Percentiles rank a stretch among this genome's conserved stretches.
These are phyloP conservation scores for Argyra leucocephala DNA, from an alignment of 2,888 invertebrate species.

Conservation along the genomic window DNA sequence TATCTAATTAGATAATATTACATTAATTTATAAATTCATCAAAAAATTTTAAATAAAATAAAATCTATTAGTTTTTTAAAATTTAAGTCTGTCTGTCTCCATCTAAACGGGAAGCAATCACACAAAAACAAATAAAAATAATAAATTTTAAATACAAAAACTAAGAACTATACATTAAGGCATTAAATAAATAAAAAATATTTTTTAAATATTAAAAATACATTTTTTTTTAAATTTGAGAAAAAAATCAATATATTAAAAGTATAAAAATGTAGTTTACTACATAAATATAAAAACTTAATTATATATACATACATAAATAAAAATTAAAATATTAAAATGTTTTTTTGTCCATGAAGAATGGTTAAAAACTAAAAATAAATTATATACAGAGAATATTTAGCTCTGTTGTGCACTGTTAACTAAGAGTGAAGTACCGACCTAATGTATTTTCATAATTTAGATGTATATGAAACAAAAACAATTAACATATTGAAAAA, in stretches of 20 bases:
- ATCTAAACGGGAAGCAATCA: background rate
- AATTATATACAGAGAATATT: background rate
- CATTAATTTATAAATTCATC: slow-evolving; percentile 11
- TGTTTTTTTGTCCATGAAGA: background rate
- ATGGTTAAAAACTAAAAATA: background rate
- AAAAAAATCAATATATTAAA: background rate
- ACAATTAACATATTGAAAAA: background rate
- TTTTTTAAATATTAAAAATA: background rate
- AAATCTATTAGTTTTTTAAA: background rate
- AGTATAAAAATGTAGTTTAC: background rate
- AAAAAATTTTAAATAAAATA: slow-evolving; percentile 8
- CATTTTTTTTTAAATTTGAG: too few relatives aligned
- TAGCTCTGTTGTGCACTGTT: background rate
- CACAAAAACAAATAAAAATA: background rate
- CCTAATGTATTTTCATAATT: slow-evolving; percentile 1
- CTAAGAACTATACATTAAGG: background rate
- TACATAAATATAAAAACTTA: background rate
- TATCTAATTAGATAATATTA: too few relatives aligned
- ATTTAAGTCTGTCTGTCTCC: slow-evolving; percentile 9
- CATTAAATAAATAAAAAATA: background rate
- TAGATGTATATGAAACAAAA: background rate
- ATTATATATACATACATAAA: background rate
- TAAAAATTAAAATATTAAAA: background rate
- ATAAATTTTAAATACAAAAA: background rate
- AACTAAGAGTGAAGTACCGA: slow-evolving; percentile 4